phyloP scores from a whole-genome alignment of 2,113 vertebrate species.

The Maccullochella peelii region DNA sequence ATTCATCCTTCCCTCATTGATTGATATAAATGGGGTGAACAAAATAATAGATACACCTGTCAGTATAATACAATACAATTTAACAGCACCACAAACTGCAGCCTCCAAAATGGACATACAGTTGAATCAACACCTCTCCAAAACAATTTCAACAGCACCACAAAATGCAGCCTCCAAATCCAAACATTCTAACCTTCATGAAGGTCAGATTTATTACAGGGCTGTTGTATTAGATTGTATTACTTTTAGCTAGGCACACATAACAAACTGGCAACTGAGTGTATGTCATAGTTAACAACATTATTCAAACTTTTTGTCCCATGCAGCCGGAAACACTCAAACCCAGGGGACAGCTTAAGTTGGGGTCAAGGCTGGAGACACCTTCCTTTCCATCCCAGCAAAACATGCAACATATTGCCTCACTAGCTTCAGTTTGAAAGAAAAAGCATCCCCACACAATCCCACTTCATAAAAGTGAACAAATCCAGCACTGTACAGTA shows the following conservation, averaged over 20 bases:
- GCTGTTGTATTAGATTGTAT: not conserved
- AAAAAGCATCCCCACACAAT: not conserved
- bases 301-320: not conserved
- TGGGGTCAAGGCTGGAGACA: not conserved
- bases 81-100: not conserved
- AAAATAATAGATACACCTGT: not conserved
- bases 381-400: not conserved
- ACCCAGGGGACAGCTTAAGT: not conserved
- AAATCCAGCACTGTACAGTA: constrained; percentile 1
- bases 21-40: not conserved
- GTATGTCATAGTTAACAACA: not conserved
- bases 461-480: not conserved
- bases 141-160: too few species aligned
- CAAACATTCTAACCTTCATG: not conserved
- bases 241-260: too few species aligned
- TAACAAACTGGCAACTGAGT: not conserved
- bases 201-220: not conserved
- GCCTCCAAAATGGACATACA: not conserved
- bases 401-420: not conserved
- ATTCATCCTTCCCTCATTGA: not conserved
- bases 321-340: not conserved
- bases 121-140: not conserved
- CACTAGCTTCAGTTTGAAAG: not conserved
- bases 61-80: not conserved
- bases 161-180: too few species aligned